Conservation (phyloP, 2,888 invertebrate species). For the Pseudoips prasinana region DNA sequence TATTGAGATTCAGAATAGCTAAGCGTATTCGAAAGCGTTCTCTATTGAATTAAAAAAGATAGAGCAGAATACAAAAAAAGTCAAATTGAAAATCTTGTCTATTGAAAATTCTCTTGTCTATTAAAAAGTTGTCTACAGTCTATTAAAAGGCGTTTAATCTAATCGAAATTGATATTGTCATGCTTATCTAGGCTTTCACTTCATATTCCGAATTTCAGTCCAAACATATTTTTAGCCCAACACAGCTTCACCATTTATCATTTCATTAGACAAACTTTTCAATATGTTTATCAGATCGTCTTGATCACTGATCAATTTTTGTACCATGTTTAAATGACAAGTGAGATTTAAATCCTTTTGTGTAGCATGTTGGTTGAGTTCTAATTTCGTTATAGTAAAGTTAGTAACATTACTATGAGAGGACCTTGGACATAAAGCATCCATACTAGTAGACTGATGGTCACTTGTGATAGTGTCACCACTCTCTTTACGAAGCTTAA, state of each 20-base stretch:
- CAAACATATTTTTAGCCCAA: not conserved
- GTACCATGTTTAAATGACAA: conserved; percentile 48
- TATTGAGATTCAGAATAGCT: too few species aligned
- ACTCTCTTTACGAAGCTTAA: conserved; percentile 32
- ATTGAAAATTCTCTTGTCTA: too few species aligned
- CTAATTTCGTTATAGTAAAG: conserved; percentile 19
- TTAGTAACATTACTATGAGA: conserved; percentile 13
- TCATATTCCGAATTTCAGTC: too few species aligned
- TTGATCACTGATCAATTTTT: conserved; percentile 51
- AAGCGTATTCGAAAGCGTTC: too few species aligned
- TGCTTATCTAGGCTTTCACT: too few species aligned
- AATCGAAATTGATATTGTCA: too few species aligned
- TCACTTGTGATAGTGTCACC: conserved; percentile 19
- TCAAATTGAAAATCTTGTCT: too few species aligned
- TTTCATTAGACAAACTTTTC: conserved; percentile 37
- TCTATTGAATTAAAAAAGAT: too few species aligned
- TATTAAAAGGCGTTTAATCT: too few species aligned
- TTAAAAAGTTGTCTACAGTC: too few species aligned
- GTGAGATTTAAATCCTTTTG: conserved; percentile 35
- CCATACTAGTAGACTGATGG: conserved; percentile 5
- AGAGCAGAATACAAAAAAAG: too few species aligned
- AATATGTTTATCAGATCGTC: conserved; percentile 47
- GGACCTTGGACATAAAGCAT: conserved; percentile 15
- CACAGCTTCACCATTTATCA: conserved; percentile 16
- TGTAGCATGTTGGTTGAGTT: conserved; percentile 13